Percentiles rank a stretch among this genome's conserved stretches.
phyloP scores from a whole-genome alignment of 2,888 invertebrate genomes.

The Patella pellucida region DNA sequence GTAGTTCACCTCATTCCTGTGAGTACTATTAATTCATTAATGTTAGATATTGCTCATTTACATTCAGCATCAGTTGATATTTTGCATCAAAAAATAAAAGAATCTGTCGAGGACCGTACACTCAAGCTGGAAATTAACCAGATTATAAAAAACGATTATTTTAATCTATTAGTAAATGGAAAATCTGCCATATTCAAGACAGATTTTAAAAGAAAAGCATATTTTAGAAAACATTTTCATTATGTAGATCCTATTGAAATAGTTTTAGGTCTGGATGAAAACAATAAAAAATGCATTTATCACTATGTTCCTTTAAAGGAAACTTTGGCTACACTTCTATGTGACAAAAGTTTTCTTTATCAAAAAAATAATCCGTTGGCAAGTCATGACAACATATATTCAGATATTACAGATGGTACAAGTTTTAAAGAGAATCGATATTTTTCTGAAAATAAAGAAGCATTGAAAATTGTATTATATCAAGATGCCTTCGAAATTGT shows the following conservation, averaged over 20 bases:
- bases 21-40: not conserved
- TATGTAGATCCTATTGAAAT: slow-evolving; percentile 1
- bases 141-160: too few relatives aligned
- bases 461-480: slow-evolving; percentile 1
- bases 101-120: not conserved
- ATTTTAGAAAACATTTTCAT: not conserved
- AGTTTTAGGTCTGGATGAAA: not conserved
- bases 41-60: not conserved
- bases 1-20: not conserved
- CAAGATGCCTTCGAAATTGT: slow-evolving; percentile 3
- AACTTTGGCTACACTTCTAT: not conserved
- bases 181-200: not conserved
- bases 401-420: not conserved
- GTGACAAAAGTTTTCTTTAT: not conserved
- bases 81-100: not conserved
- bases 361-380: not conserved
- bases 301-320: slow-evolving; percentile 3
- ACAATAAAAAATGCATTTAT: slow-evolving; percentile 5
- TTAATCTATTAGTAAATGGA: not conserved
- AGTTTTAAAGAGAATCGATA: not conserved
- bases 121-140: too few relatives aligned
- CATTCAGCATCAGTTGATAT: not conserved
- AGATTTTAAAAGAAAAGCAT: too few relatives aligned
- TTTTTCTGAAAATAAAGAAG: slow-evolving; percentile 4
- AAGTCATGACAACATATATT: too few relatives aligned